Conservation (phyloP, 2,797 vertebrate genomes). For the Pangasius djambal region DNA sequence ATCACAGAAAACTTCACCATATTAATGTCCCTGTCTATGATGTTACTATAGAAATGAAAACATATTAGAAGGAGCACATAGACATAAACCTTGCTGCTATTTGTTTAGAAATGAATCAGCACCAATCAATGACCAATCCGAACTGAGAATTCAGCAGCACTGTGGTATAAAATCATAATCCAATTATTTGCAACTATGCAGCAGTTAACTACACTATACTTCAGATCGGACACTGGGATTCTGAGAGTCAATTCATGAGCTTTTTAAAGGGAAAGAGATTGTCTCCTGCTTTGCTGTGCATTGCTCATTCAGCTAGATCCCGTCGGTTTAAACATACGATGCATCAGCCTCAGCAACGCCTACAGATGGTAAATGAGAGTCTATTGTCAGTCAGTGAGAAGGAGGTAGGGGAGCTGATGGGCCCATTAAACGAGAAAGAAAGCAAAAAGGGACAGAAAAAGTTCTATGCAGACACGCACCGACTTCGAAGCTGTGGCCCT, state of each 20-base stretch:
- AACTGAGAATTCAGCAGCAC: neutral
- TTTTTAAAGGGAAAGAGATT: conserved; percentile 13
- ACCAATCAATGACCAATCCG: neutral
- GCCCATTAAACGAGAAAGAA: conserved; percentile 65
- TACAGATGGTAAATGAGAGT: conserved; percentile 64
- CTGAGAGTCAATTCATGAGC: conserved; percentile 9
- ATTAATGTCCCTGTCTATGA: neutral
- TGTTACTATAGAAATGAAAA: neutral
- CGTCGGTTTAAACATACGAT: conserved; percentile 59
- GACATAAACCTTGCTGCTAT: neutral
- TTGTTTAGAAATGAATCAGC: neutral
- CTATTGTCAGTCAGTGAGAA: conserved; percentile 65
- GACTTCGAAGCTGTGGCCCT: conserved; percentile 69
- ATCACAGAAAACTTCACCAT: neutral
- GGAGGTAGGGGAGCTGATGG: conserved; percentile 61
- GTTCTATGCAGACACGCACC: conserved; percentile 37
- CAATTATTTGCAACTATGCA: neutral
- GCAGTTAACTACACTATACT: conserved; percentile 2
- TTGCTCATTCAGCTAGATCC: conserved; percentile 44
- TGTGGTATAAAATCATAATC: neutral
- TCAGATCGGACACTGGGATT: neutral
- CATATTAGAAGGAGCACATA: neutral
- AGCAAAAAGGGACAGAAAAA: conserved; percentile 53
- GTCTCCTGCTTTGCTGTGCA: conserved; percentile 31
- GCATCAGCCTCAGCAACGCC: conserved; percentile 53